phyloP scores from a whole-genome alignment of 2,797 vertebrate species.

The Mergus octosetaceus region DNA sequence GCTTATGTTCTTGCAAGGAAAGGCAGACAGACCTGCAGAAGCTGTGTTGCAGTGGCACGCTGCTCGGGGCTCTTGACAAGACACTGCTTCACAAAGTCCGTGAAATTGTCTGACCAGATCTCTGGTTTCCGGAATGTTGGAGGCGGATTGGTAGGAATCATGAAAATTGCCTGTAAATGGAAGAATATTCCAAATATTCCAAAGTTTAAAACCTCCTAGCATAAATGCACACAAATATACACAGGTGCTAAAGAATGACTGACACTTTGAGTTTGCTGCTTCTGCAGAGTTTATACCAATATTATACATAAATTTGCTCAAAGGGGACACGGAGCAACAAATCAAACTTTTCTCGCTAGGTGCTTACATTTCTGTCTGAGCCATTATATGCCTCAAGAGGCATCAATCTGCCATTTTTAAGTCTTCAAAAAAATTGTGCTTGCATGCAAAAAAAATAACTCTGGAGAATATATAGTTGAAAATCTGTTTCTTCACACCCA shows the following conservation, averaged over 20 bases:
- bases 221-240: neutral
- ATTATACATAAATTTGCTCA: neutral
- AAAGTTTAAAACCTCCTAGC: neutral
- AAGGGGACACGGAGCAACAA: neutral
- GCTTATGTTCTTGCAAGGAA: neutral
- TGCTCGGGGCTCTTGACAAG: slow-evolving; percentile 92
- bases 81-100: slow-evolving; percentile 91
- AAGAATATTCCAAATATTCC: neutral
- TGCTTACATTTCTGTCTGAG: neutral
- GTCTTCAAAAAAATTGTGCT: neutral
- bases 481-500: neutral
- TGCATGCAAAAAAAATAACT: neutral
- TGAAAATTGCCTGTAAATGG: slow-evolving; percentile 90
- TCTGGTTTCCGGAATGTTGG: slow-evolving; percentile 90
- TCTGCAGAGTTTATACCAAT: neutral
- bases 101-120: slow-evolving; percentile 85
- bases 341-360: neutral
- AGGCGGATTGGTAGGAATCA: slow-evolving; percentile 96
- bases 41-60: slow-evolving; percentile 90
- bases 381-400: neutral
- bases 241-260: accelerated
- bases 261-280: neutral
- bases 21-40: slow-evolving; percentile 87
- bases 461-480: neutral
- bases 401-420: neutral